These are phyloP conservation scores for Ranitomeya imitator DNA, from an alignment of 2,113 vertebrate genomes.

Conservation along the genomic window DNA sequence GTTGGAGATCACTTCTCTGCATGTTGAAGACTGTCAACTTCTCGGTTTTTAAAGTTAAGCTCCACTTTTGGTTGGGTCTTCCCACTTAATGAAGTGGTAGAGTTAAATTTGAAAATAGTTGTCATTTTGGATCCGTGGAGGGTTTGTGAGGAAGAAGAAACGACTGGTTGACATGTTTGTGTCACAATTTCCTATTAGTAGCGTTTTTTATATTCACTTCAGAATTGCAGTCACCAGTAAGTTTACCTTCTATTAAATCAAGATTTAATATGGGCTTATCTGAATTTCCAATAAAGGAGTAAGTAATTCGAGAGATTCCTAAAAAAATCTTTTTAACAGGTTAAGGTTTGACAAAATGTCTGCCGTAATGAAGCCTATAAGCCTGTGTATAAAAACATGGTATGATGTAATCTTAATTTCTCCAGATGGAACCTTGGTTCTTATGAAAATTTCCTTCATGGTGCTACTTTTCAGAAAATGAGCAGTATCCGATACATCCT, in stretches of 20 bases:
- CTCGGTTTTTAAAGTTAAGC: too few species aligned
- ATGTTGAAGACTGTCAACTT: too few species aligned
- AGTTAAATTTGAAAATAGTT: background rate
- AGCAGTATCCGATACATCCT: background rate
- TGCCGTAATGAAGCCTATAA: background rate
- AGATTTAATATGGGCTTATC: too few species aligned
- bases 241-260: too few species aligned
- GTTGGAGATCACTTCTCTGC: too few species aligned
- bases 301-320: too few species aligned
- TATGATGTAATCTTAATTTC: background rate
- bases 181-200: background rate
- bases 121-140: background rate
- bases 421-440: background rate
- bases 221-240: too few species aligned
- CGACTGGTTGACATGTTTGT: background rate
- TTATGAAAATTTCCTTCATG: background rate
- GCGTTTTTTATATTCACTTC: too few species aligned
- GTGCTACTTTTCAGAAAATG: background rate
- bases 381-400: background rate
- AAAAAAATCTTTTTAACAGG: background rate
- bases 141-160: background rate
- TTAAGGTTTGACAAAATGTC: background rate
- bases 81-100: too few species aligned
- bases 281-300: too few species aligned
- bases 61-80: too few species aligned